Conservation (phyloP, 2,797 vertebrate genomes). For the Hipposideros larvatus region DNA sequence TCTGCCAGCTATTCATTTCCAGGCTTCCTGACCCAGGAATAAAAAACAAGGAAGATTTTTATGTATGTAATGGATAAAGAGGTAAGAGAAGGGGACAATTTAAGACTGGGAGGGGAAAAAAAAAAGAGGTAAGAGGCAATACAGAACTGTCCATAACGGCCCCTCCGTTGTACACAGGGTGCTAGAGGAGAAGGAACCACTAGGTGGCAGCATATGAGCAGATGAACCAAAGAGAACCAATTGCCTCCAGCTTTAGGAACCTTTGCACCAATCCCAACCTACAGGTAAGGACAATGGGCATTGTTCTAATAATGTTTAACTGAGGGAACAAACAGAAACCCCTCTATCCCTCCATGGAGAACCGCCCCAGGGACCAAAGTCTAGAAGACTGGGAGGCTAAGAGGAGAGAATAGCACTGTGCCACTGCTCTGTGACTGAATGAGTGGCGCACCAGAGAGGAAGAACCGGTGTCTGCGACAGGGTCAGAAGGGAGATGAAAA, state of each 20-base stretch:
- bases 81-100: neutral
- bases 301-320: neutral
- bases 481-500: neutral
- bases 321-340: neutral
- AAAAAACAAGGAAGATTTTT: neutral
- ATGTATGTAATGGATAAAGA: neutral
- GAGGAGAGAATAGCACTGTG: neutral
- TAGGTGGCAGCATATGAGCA: conserved; percentile 86
- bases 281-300: conserved; percentile 57
- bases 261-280: conserved; percentile 53
- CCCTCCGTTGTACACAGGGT: conserved; percentile 23
- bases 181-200: conserved; percentile 79
- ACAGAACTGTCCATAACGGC: neutral
- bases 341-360: neutral
- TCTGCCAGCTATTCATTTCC: conserved; percentile 1
- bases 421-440: neutral
- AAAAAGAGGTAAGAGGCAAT: neutral
- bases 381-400: neutral
- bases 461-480: neutral
- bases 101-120: neutral
- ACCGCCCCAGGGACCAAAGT: neutral
- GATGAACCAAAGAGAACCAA: conserved; percentile 69
- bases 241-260: conserved; percentile 36
- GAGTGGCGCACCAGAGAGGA: conserved; percentile 34
- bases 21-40: neutral